A percentile compares a stretch with the other conserved stretches of the same genome.
Evolutionary conservation across 2,113 vertebrate species (phyloP).

Genomic region (Hydrochoerus hydrochaeris): DNA sequence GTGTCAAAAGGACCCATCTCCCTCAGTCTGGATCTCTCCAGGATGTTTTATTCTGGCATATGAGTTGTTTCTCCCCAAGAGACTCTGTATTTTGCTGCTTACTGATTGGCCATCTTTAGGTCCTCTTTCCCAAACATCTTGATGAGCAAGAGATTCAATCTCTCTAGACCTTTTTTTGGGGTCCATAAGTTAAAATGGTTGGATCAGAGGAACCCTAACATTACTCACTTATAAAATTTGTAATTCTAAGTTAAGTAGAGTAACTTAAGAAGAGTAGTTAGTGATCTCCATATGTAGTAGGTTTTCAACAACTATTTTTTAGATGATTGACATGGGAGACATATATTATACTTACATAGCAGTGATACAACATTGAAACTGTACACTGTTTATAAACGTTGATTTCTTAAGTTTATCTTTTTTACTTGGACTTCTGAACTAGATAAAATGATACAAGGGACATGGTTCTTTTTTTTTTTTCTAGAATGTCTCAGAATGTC

Average conservation of each 20-base stretch:
- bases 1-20: no score
- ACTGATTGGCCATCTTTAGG: no score
- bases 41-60: no score
- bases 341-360: background rate
- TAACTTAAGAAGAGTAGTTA: background rate
- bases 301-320: constrained; percentile 26
- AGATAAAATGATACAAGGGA: background rate
- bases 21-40: no score
- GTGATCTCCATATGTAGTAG: background rate
- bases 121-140: background rate
- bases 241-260: background rate
- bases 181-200: background rate
- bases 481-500: no score
- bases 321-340: background rate
- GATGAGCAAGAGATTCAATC: background rate
- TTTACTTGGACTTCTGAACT: background rate
- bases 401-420: constrained; percentile 1
- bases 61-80: no score
- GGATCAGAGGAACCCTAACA: background rate
- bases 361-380: background rate
- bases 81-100: no score
- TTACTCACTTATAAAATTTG: constrained; percentile 13
- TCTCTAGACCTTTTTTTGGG: background rate
- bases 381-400: background rate
- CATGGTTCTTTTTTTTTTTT: background rate